Percentiles rank a stretch among this genome's conserved stretches.
These are phyloP conservation scores for Ophioninae sp. DNA, from an alignment of 2,888 invertebrate species.

Conservation along the genomic window DNA sequence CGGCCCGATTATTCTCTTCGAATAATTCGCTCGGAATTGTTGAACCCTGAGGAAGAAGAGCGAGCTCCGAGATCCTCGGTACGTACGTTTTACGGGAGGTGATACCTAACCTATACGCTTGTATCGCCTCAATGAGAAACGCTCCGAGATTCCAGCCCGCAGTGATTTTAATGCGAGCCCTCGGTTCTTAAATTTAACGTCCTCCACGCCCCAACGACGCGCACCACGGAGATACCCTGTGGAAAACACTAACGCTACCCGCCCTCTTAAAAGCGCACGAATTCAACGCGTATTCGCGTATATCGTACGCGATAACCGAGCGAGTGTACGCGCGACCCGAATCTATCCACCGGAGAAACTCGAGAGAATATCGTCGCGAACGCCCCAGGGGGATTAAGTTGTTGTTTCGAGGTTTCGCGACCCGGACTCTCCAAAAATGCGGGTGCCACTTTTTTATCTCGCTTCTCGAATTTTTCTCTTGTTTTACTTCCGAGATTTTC, in stretches of 20 bases:
- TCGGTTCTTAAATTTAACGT: conserved; percentile 75
- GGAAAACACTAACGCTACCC: too few relatives aligned
- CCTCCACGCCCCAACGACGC: conserved; percentile 54
- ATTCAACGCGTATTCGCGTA: too few relatives aligned
- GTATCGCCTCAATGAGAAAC: conserved; percentile 59
- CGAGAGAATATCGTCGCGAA: conserved; percentile 12
- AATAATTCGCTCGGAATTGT: too few relatives aligned
- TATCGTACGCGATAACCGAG: too few relatives aligned
- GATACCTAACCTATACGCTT: conserved; percentile 19
- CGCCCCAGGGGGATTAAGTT: conserved; percentile 68
- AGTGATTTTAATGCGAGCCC: conserved; percentile 77
- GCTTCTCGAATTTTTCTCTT: conserved; percentile 21
- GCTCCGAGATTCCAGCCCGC: conserved; percentile 71
- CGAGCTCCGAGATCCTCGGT: too few relatives aligned
- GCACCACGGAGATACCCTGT: conserved; percentile 22
- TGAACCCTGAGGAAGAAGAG: too few relatives aligned
- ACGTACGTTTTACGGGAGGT: background rate
- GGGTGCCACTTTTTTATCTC: conserved; percentile 60
- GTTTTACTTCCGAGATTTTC: conserved; percentile 24
- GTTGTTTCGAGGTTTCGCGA: conserved; percentile 69
- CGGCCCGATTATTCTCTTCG: too few relatives aligned
- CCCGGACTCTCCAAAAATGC: conserved; percentile 72
- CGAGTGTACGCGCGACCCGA: too few relatives aligned
- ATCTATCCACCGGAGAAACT: too few relatives aligned
- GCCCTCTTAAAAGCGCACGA: too few relatives aligned